phyloP scores from a whole-genome alignment of 53 echinoderm and acorn worm species.

The Arbacia lixula region DNA sequence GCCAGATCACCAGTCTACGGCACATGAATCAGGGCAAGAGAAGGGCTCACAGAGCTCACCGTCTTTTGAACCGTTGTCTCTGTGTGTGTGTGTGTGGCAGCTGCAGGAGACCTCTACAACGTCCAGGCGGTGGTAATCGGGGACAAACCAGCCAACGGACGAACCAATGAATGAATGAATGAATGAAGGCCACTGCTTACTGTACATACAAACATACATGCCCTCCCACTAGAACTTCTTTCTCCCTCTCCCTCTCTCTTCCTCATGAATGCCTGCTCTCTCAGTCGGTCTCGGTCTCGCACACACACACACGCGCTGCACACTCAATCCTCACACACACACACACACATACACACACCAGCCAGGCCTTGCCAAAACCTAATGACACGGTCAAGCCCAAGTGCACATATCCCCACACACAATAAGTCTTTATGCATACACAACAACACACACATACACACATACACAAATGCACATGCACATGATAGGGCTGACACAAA shows the following conservation, averaged over 20 bases:
- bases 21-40: constrained; percentile 1
- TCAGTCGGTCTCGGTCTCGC: not conserved
- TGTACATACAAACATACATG: not conserved
- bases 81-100: constrained; percentile 16
- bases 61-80: constrained; percentile 23
- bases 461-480: constrained; percentile 17
- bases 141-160: too few species aligned
- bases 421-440: constrained; percentile 44
- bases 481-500: constrained; percentile 6
- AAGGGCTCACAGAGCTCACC: constrained; percentile 5
- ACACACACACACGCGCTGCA: not conserved
- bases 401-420: constrained; percentile 44
- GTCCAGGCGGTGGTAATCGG: constrained; percentile 33
- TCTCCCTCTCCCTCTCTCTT: constrained; percentile 10
- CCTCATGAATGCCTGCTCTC: not conserved
- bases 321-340: not conserved
- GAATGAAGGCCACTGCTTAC: constrained; percentile 10
- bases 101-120: constrained; percentile 48
- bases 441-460: constrained; percentile 16
- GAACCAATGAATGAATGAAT: constrained; percentile 46
- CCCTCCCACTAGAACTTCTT: not conserved
- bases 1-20: too few species aligned
- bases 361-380: constrained; percentile 27
- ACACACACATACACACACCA: not conserved
- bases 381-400: constrained; percentile 46